These are phyloP conservation scores for Eurystomus glaucurus DNA, from an alignment of 2,797 vertebrate species.

Conservation along the genomic window DNA sequence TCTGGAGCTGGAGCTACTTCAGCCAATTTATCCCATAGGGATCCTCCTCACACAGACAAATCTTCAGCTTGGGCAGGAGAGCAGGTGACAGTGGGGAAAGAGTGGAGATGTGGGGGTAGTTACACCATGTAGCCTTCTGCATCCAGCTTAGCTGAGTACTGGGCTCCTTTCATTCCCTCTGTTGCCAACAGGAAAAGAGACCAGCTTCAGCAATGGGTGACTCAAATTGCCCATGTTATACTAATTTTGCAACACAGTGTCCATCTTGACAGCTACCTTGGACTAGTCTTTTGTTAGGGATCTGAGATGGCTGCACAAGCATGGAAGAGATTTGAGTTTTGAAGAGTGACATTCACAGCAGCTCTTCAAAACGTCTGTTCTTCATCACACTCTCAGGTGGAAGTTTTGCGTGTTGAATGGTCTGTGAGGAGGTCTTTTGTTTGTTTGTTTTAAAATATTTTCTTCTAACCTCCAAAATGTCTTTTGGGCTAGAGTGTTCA, in stretches of 20 bases:
- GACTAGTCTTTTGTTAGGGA: neutral
- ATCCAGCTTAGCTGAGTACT: neutral
- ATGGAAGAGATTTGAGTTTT: neutral
- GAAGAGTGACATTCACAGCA: neutral
- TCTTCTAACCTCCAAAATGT: neutral
- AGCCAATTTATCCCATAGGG: neutral
- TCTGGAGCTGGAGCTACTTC: neutral
- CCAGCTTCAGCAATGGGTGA: neutral
- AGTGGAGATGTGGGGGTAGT: neutral
- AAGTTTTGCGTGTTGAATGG: neutral
- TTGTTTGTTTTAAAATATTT: neutral
- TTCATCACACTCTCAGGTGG: neutral
- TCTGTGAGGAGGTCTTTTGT: neutral
- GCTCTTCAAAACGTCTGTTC: neutral
- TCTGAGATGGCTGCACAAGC: neutral
- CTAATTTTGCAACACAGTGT: neutral
- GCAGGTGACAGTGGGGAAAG: neutral
- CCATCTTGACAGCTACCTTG: neutral
- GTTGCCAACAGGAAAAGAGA: neutral
- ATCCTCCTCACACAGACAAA: fast-evolving
- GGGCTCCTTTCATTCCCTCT: neutral
- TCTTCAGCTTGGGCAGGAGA: neutral
- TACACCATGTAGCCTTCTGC: neutral
- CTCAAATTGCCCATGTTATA: neutral
- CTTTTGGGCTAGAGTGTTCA: neutral